These are phyloP conservation scores for Brenthis ino DNA, from an alignment of 2,888 invertebrate species.

Conservation along the genomic window DNA sequence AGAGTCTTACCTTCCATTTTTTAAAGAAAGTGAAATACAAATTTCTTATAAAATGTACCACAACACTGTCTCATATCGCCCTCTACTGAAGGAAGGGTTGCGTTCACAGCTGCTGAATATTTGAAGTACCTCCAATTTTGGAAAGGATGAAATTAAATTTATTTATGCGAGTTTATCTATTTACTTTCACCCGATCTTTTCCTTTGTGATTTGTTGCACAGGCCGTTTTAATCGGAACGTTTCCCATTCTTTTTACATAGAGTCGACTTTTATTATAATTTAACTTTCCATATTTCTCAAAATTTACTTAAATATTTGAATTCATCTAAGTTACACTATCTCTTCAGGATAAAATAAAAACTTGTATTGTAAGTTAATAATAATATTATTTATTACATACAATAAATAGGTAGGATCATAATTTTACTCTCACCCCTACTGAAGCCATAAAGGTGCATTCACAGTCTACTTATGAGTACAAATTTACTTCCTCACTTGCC, in stretches of 20 bases:
- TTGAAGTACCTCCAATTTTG: constrained; percentile 78
- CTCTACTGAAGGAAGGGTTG: constrained; percentile 77
- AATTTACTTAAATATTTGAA: background rate
- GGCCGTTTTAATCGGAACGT: background rate
- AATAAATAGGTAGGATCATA: constrained; percentile 12
- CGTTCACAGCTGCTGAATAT: constrained; percentile 80
- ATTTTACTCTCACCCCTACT: constrained; percentile 54
- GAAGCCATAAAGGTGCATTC: constrained; percentile 71
- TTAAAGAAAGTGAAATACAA: background rate
- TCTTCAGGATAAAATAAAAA: too few species aligned
- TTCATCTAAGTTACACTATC: background rate
- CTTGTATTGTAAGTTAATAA: too few species aligned
- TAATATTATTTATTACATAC: too few species aligned
- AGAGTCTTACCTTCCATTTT: background rate
- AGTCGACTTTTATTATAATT: background rate
- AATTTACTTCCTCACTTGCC: constrained; percentile 71
- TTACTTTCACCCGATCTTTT: constrained; percentile 51
- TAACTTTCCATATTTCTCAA: too few species aligned
- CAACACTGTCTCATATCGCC: constrained; percentile 55
- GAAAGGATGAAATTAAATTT: constrained; percentile 79
- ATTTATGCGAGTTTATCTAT: constrained; percentile 77
- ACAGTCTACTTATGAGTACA: constrained; percentile 73
- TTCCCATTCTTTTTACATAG: background rate
- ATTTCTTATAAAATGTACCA: constrained; percentile 43
- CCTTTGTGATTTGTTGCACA: constrained; percentile 42